These are phyloP conservation scores for Cyclophora punctaria DNA, from an alignment of 2,888 invertebrate species.

Conservation along the genomic window DNA sequence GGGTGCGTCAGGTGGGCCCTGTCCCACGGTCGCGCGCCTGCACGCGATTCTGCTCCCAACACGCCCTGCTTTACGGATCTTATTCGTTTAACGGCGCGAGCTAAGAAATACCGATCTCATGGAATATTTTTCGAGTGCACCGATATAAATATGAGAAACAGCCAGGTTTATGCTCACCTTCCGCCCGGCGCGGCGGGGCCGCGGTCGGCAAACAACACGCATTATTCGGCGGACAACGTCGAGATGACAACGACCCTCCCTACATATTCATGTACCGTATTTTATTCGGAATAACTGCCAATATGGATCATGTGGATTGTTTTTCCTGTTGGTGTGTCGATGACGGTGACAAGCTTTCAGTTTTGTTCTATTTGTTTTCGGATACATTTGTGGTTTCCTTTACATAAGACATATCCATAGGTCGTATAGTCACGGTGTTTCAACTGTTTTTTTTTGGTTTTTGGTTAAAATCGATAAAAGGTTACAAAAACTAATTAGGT, in stretches of 20 bases:
- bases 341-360: no score
- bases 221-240: slow-evolving; percentile 61
- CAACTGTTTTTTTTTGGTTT: no score
- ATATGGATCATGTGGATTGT: slow-evolving; percentile 10
- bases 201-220: slow-evolving; percentile 49
- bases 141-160: slow-evolving; percentile 73
- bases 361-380: no score
- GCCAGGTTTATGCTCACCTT: slow-evolving; percentile 67
- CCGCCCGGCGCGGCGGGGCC: slow-evolving; percentile 30
- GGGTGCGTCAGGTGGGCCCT: slow-evolving; percentile 74
- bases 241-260: slow-evolving; percentile 50
- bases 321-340: neutral
- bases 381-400: no score
- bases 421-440: no score
- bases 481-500: no score
- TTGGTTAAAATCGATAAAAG: no score
- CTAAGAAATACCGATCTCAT: slow-evolving; percentile 46
- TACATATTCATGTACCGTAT: slow-evolving; percentile 25
- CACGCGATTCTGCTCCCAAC: slow-evolving; percentile 63
- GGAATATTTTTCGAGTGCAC: slow-evolving; percentile 69
- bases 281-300: slow-evolving; percentile 30
- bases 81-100: slow-evolving; percentile 36
- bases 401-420: no score
- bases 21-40: slow-evolving; percentile 72
- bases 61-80: slow-evolving; percentile 43